phyloP scores from a whole-genome alignment of 1,140 invertebrate species.

The Drosophila cardini region DNA sequence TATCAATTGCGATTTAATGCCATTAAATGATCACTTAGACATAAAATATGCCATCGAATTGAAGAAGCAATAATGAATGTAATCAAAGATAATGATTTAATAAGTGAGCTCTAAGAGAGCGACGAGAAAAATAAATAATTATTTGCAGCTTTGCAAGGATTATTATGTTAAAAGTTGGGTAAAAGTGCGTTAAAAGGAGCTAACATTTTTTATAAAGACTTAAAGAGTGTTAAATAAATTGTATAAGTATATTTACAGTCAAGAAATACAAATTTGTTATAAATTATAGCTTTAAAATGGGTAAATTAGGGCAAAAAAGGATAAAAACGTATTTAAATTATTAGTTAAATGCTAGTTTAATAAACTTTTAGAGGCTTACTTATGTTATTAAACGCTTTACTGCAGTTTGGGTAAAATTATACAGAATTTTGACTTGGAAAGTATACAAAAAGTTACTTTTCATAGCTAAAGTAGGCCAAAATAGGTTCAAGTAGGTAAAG shows the following conservation, averaged over 20 bases:
- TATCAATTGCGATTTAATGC: slow-evolving; percentile 42
- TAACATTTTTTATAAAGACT: neutral
- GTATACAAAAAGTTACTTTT: too few species aligned
- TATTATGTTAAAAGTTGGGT: neutral
- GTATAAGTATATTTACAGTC: neutral
- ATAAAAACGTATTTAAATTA: too few species aligned
- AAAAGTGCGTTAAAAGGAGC: neutral
- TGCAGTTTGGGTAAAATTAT: too few species aligned
- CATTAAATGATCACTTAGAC: slow-evolving; percentile 25
- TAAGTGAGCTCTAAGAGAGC: neutral
- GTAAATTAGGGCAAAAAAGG: neutral
- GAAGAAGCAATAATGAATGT: neutral
- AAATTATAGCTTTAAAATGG: neutral
- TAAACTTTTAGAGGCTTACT: too few species aligned
- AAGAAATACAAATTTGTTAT: neutral
- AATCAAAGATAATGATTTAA: neutral
- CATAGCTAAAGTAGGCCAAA: too few species aligned
- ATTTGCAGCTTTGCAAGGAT: neutral
- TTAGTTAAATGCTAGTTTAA: too few species aligned
- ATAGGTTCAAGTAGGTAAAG: too few species aligned
- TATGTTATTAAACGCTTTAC: too few species aligned
- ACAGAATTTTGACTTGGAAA: too few species aligned
- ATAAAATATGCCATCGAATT: slow-evolving; percentile 4
- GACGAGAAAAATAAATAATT: neutral
- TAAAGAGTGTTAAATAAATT: neutral